These are phyloP conservation scores for Podabrus alpinus DNA, from an alignment of 2,888 invertebrate species.

Conservation along the genomic window DNA sequence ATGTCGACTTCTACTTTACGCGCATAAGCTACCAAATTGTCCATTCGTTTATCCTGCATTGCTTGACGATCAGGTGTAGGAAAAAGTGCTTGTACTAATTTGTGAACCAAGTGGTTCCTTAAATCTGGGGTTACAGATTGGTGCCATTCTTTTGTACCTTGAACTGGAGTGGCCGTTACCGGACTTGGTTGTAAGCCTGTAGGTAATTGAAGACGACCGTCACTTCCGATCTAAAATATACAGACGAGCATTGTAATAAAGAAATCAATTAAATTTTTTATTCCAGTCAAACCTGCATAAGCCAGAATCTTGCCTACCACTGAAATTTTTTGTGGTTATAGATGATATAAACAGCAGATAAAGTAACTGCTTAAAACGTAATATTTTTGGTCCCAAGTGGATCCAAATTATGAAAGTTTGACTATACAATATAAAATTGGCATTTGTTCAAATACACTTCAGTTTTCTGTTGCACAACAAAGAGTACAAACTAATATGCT, in stretches of 20 bases:
- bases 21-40: constrained; percentile 96
- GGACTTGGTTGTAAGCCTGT: constrained; percentile 70
- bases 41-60: constrained; percentile 95
- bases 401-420: no score
- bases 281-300: no score
- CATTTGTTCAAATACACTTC: no score
- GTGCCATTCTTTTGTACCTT: constrained; percentile 95
- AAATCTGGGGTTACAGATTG: constrained; percentile 95
- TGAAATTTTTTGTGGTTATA: no score
- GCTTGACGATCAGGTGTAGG: constrained; percentile 97
- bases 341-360: no score
- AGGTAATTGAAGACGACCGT: constrained; percentile 56
- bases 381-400: no score
- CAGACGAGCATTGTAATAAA: background rate
- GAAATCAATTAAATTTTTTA: no score
- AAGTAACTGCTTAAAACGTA: no score
- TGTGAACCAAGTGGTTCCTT: constrained; percentile 98
- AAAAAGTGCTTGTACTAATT: constrained; percentile 99
- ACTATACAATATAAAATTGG: no score
- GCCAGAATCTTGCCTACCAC: no score
- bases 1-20: constrained; percentile 99
- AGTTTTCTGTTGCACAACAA: no score
- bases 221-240: constrained; percentile 39
- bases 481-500: no score
- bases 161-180: constrained; percentile 79